These are phyloP conservation scores for Oophaga pumilio DNA, from an alignment of 2,113 vertebrate species.

Conservation along the genomic window DNA sequence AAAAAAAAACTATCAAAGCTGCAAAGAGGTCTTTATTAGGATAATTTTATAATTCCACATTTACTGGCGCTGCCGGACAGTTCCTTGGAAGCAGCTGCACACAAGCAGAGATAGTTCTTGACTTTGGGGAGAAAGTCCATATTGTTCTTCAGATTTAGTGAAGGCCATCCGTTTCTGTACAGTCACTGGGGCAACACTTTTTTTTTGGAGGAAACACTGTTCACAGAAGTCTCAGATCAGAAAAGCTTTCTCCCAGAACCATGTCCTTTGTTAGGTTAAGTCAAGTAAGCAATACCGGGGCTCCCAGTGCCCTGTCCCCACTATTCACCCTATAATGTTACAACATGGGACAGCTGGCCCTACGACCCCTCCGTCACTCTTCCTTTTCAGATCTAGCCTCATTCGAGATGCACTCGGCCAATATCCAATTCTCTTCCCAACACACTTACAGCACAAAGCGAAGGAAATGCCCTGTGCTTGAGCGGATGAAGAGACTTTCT, in stretches of 20 bases:
- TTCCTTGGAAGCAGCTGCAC: constrained; percentile 26
- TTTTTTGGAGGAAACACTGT: constrained; percentile 16
- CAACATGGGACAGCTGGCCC: constrained; percentile 3
- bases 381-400: neutral
- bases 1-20: constrained; percentile 8
- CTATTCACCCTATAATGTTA: constrained; percentile 27
- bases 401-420: neutral
- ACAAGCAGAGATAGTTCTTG: constrained; percentile 8
- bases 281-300: constrained; percentile 7
- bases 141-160: constrained; percentile 11
- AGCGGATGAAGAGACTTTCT: neutral
- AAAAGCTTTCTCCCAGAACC: constrained; percentile 44
- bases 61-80: neutral
- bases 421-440: constrained; percentile 9
- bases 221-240: constrained; percentile 18
- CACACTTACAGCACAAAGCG: neutral
- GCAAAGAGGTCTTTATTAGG: constrained; percentile 16
- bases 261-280: constrained; percentile 44
- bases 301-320: neutral
- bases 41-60: constrained; percentile 38
- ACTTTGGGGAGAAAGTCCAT: constrained; percentile 17
- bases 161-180: constrained; percentile 15
- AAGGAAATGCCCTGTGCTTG: neutral
- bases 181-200: constrained; percentile 25
- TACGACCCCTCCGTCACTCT: neutral